Percentiles rank a stretch among this genome's conserved stretches.
Conservation (phyloP, 2,113 vertebrate genomes). For the Mesocricetus auratus region DNA sequence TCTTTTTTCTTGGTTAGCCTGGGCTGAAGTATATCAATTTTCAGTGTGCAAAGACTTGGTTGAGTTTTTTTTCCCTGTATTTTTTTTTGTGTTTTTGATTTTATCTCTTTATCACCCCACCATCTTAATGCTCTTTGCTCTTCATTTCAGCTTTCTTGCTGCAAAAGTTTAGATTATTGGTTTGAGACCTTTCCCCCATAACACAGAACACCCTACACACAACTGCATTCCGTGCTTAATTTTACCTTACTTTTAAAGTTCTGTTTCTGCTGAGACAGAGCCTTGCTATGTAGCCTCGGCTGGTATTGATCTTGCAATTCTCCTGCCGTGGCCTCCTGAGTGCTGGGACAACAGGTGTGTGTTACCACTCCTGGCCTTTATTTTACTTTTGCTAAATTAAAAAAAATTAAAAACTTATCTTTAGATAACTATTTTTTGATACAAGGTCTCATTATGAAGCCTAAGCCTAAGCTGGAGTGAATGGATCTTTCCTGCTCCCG, state of each 20-base stretch:
- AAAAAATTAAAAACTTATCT: neutral
- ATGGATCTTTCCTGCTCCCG: neutral
- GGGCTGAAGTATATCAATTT: neutral
- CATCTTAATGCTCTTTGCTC: neutral
- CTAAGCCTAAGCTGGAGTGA: neutral
- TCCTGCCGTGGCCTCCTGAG: neutral
- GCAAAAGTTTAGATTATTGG: neutral
- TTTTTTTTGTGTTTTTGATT: neutral
- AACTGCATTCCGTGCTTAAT: neutral
- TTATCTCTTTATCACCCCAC: neutral
- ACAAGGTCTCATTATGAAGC: neutral
- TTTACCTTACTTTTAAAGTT: neutral
- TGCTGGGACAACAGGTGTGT: neutral
- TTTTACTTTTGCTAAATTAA: neutral
- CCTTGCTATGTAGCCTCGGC: neutral
- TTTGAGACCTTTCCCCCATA: neutral
- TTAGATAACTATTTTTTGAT: neutral
- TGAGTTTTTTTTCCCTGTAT: neutral
- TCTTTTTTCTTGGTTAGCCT: neutral
- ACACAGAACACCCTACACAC: neutral
- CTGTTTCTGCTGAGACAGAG: neutral
- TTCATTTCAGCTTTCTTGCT: neutral
- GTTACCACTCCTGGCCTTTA: neutral
- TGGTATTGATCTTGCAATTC: neutral
- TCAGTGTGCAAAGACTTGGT: neutral